phyloP scores from a whole-genome alignment of 2,113 vertebrate genomes.

The Holacanthus passer region DNA sequence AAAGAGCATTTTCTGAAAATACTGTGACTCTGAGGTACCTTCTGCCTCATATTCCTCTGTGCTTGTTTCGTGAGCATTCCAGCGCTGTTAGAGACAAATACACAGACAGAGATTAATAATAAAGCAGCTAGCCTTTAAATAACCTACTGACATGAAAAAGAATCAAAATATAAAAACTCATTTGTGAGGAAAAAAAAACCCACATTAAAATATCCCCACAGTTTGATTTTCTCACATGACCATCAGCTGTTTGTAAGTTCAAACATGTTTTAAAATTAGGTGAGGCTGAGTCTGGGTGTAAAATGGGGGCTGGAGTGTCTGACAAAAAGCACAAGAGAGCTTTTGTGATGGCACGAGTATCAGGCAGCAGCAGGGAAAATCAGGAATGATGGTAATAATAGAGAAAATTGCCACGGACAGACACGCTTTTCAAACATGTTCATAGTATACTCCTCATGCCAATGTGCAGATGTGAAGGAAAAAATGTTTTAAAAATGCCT shows the following conservation, averaged over 20 bases:
- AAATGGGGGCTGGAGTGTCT: not conserved
- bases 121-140: not conserved
- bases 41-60: constrained; percentile 96
- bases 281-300: constrained; percentile 9
- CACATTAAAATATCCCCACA: not conserved
- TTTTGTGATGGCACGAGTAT: constrained; percentile 55
- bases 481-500: no score
- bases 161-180: not conserved
- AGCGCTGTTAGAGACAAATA: constrained; percentile 82
- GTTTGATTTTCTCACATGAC: not conserved
- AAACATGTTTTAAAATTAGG: constrained; percentile 39
- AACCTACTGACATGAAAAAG: not conserved
- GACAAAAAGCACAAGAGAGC: constrained; percentile 51
- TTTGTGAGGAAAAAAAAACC: not conserved
- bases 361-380: constrained; percentile 29
- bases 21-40: constrained; percentile 80
- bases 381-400: not conserved
- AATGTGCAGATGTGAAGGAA: not conserved
- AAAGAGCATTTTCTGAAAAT: not conserved
- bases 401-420: not conserved
- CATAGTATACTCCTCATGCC: not conserved
- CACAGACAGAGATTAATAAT: not conserved
- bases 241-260: constrained; percentile 29
- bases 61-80: constrained; percentile 82
- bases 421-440: constrained; percentile 7